phyloP scores from a whole-genome alignment of 2,113 vertebrate genomes.

The Microcebus jonahi region DNA sequence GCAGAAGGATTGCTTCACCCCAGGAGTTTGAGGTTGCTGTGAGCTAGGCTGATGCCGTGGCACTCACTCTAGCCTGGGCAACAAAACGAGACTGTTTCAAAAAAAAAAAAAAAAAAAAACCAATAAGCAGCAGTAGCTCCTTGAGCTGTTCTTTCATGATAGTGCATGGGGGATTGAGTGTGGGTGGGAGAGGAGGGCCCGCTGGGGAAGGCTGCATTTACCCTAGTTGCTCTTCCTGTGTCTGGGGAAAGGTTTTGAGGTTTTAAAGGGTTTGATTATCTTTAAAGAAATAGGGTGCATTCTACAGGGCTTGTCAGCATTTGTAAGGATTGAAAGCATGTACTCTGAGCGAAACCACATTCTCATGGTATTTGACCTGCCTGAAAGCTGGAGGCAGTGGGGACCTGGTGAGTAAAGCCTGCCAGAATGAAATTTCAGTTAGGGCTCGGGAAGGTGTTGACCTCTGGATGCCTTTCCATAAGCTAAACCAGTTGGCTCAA shows the following conservation, averaged over 20 bases:
- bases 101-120: too few relatives aligned
- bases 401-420: constrained; percentile 7
- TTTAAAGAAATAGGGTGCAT: constrained; percentile 73
- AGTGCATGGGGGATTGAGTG: neutral
- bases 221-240: constrained; percentile 78
- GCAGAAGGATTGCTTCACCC: too few relatives aligned
- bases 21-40: too few relatives aligned
- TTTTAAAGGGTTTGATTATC: constrained; percentile 76
- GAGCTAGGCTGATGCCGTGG: too few relatives aligned
- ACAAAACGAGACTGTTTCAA: too few relatives aligned
- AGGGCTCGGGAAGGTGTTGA: constrained; percentile 33
- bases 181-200: constrained; percentile 46
- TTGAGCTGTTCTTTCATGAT: neutral
- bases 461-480: constrained; percentile 59
- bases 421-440: constrained; percentile 53
- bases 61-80: too few relatives aligned
- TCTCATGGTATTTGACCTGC: constrained; percentile 66
- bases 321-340: constrained; percentile 62
- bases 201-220: constrained; percentile 49
- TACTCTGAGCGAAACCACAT: constrained; percentile 60
- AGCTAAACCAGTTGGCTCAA: neutral
- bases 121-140: neutral
- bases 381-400: constrained; percentile 53
- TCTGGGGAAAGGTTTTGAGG: constrained; percentile 80
- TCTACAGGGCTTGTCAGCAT: constrained; percentile 51